These are phyloP conservation scores for Marcusenius ussheri DNA, from an alignment of 2,113 vertebrate species.

Conservation along the genomic window DNA sequence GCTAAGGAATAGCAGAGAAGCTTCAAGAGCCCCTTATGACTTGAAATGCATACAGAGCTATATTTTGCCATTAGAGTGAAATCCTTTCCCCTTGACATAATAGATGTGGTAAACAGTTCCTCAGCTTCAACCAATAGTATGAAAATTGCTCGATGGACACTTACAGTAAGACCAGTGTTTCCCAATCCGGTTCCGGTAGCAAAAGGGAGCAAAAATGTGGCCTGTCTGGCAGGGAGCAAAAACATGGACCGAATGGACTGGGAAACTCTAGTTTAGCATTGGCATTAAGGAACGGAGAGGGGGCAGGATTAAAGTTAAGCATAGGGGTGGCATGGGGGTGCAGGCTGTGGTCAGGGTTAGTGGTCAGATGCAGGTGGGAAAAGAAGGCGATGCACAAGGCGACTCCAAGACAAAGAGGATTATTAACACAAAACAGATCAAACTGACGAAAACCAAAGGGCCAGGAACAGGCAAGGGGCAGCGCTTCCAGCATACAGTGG, in stretches of 20 bases:
- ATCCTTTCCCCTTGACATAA: constrained; percentile 47
- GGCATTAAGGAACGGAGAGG: background rate
- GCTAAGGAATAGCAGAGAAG: constrained; percentile 37
- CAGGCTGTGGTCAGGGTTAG: background rate
- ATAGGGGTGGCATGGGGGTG: background rate
- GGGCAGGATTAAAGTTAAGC: background rate
- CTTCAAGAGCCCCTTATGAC: constrained; percentile 35
- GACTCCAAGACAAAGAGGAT: too few species aligned
- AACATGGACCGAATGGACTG: background rate
- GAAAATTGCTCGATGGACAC: constrained; percentile 14
- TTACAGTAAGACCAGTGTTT: constrained; percentile 17
- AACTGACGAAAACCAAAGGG: too few species aligned
- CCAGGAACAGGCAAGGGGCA: too few species aligned
- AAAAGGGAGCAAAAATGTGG: background rate
- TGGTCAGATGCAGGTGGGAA: too few species aligned
- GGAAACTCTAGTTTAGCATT: background rate
- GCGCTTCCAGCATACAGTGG: too few species aligned
- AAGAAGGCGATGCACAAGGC: too few species aligned
- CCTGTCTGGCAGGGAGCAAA: background rate
- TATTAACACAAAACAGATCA: too few species aligned
- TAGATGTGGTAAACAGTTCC: constrained; percentile 56
- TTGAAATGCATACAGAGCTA: constrained; percentile 46
- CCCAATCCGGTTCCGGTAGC: background rate
- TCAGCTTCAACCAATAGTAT: constrained; percentile 38
- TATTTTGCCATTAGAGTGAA: constrained; percentile 57